These are phyloP conservation scores for Nylanderia fulva DNA, from an alignment of 1,140 invertebrate genomes.

Conservation along the genomic window DNA sequence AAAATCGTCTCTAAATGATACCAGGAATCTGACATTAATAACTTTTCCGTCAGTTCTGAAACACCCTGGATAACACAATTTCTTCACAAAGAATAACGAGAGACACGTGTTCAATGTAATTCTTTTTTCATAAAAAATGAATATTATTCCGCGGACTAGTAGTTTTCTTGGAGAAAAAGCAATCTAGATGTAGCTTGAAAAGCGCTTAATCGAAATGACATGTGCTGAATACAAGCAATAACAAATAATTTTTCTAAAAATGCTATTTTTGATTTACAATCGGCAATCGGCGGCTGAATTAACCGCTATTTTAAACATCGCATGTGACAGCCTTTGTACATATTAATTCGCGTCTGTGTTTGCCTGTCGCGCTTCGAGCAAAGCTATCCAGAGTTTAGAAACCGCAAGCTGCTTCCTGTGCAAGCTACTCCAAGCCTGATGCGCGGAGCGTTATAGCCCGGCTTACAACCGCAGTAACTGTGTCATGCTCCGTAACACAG, in stretches of 20 bases:
- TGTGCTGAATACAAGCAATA: neutral
- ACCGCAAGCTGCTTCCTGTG: constrained; percentile 71
- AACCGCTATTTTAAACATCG: constrained; percentile 38
- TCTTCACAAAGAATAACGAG: neutral
- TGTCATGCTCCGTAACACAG: constrained; percentile 65
- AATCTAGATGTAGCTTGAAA: neutral
- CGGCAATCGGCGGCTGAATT: constrained; percentile 38
- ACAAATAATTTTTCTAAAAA: constrained; percentile 10
- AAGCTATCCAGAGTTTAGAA: constrained; percentile 71
- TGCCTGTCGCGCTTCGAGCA: constrained; percentile 61
- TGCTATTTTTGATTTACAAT: neutral
- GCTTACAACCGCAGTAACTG: constrained; percentile 72
- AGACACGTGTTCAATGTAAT: neutral
- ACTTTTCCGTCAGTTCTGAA: too few species aligned
- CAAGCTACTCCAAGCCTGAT: constrained; percentile 65
- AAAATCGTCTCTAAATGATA: too few species aligned
- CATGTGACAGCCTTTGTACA: constrained; percentile 50
- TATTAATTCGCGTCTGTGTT: constrained; percentile 56
- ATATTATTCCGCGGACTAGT: neutral
- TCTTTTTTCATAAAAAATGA: constrained; percentile 13
- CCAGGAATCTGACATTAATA: too few species aligned
- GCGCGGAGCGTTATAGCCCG: constrained; percentile 66
- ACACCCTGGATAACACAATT: too few species aligned
- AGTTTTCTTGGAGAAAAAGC: too few species aligned
- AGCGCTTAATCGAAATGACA: constrained; percentile 16